These are phyloP conservation scores for Brenthis hecate DNA, from an alignment of 2,888 invertebrate genomes.

Conservation along the genomic window DNA sequence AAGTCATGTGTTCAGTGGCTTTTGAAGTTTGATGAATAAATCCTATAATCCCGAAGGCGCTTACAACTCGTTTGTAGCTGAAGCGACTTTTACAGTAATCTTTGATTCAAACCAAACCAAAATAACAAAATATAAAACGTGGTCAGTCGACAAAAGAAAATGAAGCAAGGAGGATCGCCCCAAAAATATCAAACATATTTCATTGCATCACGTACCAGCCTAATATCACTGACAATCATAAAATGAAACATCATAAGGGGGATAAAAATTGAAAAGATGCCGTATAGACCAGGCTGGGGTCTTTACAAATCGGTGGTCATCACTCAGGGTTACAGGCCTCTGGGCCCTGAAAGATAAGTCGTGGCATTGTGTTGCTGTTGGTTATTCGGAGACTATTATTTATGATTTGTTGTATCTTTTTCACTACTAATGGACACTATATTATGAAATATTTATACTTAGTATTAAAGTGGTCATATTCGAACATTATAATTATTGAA, in stretches of 20 bases:
- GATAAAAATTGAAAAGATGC: slow-evolving; percentile 78
- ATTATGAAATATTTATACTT: too few relatives aligned
- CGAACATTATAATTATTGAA: too few relatives aligned
- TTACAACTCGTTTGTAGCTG: slow-evolving; percentile 16
- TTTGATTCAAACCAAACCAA: slow-evolving; percentile 11
- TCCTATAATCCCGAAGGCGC: slow-evolving; percentile 4
- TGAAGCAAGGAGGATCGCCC: slow-evolving; percentile 33
- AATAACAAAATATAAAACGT: slow-evolving; percentile 25
- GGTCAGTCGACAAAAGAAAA: slow-evolving; percentile 32
- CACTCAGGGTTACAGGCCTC: slow-evolving; percentile 73
- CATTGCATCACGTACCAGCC: slow-evolving; percentile 61
- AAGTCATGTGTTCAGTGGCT: neutral
- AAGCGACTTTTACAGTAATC: slow-evolving; percentile 5
- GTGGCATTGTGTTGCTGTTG: slow-evolving; percentile 71
- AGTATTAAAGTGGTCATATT: too few relatives aligned
- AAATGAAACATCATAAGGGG: slow-evolving; percentile 78
- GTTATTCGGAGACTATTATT: slow-evolving; percentile 66
- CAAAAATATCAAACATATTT: slow-evolving; percentile 51
- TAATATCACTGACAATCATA: slow-evolving; percentile 74
- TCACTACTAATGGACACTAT: neutral
- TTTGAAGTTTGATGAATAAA: neutral
- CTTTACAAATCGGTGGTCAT: slow-evolving; percentile 79
- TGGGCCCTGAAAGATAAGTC: slow-evolving; percentile 68
- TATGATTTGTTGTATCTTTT: slow-evolving; percentile 43
- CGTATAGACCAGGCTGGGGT: slow-evolving; percentile 70